phyloP scores from a whole-genome alignment of 2,113 vertebrate genomes.

The Ornithorhynchus anatinus region DNA sequence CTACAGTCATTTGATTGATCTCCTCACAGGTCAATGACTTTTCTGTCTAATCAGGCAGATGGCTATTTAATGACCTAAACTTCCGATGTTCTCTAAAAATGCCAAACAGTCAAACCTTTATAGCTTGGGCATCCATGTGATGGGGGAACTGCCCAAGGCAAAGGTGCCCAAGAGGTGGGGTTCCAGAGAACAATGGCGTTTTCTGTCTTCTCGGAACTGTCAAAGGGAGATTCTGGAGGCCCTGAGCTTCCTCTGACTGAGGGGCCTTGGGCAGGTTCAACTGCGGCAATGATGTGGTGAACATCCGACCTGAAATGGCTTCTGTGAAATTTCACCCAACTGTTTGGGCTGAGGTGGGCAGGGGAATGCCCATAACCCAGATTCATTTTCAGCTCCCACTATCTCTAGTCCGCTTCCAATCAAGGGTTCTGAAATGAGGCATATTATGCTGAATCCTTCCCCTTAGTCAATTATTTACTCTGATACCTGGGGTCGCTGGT shows the following conservation, averaged over 20 bases:
- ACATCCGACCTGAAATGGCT: too few relatives aligned
- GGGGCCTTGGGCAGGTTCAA: neutral
- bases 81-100: neutral
- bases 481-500: neutral
- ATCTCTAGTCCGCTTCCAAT: too few relatives aligned
- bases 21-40: fast-evolving
- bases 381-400: too few relatives aligned
- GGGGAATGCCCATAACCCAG: too few relatives aligned
- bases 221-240: fast-evolving
- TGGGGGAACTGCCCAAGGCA: neutral
- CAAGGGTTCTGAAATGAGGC: neutral
- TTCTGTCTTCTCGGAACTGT: neutral
- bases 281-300: fast-evolving
- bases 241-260: neutral
- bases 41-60: neutral
- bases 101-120: constrained; percentile 32
- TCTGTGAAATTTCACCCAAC: too few relatives aligned
- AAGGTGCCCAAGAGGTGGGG: neutral
- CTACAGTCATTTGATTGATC: neutral
- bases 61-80: neutral
- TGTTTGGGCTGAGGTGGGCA: too few relatives aligned
- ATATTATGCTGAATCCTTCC: fast-evolving
- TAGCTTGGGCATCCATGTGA: neutral
- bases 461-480: neutral
- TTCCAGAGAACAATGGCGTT: neutral